These are phyloP conservation scores for Vidua macroura DNA, from an alignment of 2,113 vertebrate species.

Conservation along the genomic window DNA sequence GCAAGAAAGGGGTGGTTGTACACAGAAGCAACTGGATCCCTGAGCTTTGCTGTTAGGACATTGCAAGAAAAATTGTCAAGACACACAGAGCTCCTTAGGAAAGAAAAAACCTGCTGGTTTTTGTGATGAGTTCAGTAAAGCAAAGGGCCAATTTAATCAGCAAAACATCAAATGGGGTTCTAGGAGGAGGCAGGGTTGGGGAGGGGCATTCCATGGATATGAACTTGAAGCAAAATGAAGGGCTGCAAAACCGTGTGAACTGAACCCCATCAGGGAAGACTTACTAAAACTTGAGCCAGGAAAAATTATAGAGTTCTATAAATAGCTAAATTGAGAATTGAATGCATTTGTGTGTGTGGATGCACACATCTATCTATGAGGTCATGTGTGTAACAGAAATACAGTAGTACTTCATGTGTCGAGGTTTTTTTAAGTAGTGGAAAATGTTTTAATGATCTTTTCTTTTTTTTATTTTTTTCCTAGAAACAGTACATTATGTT, in stretches of 20 bases:
- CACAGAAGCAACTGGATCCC: not conserved
- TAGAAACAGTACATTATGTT: constrained; percentile 48
- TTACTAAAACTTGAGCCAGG: constrained; percentile 36
- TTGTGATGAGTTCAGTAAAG: not conserved
- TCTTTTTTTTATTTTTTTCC: not conserved
- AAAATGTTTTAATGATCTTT: constrained; percentile 39
- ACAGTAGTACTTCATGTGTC: constrained; percentile 40
- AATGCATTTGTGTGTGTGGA: constrained; percentile 20
- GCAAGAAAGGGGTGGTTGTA: not conserved
- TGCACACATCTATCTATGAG: constrained; percentile 27
- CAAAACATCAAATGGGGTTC: not conserved
- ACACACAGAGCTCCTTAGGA: not conserved
- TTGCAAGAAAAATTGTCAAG: not conserved
- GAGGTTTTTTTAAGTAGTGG: not conserved
- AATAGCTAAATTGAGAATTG: constrained; percentile 58
- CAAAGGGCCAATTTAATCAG: not conserved
- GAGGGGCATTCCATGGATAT: not conserved
- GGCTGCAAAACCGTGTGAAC: not conserved
- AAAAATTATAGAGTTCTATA: constrained; percentile 54
- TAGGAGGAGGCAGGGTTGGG: not conserved
- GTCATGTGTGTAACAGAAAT: constrained; percentile 30
- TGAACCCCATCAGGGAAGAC: constrained; percentile 11
- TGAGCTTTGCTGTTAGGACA: not conserved
- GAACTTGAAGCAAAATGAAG: not conserved
- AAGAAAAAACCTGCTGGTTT: not conserved